These are phyloP conservation scores for Portevinia maculata DNA, from an alignment of 2,888 invertebrate genomes.

Conservation along the genomic window DNA sequence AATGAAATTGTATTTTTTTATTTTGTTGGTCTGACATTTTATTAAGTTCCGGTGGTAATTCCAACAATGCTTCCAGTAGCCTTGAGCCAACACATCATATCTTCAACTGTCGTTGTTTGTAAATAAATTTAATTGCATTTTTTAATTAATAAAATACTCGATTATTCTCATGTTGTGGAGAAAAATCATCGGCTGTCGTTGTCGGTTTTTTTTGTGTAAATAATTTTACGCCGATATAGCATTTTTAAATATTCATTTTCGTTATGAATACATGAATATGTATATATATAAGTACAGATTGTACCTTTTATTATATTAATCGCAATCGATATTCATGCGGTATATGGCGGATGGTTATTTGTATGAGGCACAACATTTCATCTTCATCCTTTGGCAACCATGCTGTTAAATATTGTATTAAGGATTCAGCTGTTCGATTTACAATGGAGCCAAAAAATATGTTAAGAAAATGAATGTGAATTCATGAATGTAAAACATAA, in stretches of 20 bases:
- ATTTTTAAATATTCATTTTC: slow-evolving; percentile 61
- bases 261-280: not conserved
- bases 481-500: too few relatives aligned
- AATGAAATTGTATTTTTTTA: not conserved
- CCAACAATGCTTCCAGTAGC: slow-evolving; percentile 43
- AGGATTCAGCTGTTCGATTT: too few relatives aligned
- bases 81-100: slow-evolving; percentile 50
- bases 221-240: slow-evolving; percentile 66
- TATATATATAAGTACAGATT: too few relatives aligned
- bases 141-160: slow-evolving; percentile 73
- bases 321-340: too few relatives aligned
- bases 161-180: slow-evolving; percentile 45
- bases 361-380: too few relatives aligned
- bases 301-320: too few relatives aligned
- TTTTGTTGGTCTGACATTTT: slow-evolving; percentile 32
- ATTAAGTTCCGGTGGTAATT: slow-evolving; percentile 41
- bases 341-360: too few relatives aligned
- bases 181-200: slow-evolving; percentile 46
- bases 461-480: too few relatives aligned
- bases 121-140: slow-evolving; percentile 71
- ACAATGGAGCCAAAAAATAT: too few relatives aligned
- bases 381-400: too few relatives aligned
- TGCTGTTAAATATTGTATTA: too few relatives aligned
- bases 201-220: slow-evolving; percentile 7
- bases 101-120: slow-evolving; percentile 69